Evolutionary conservation across 2,888 invertebrate genomes (phyloP).

Genomic region (Cataglyphis cursor): DNA sequence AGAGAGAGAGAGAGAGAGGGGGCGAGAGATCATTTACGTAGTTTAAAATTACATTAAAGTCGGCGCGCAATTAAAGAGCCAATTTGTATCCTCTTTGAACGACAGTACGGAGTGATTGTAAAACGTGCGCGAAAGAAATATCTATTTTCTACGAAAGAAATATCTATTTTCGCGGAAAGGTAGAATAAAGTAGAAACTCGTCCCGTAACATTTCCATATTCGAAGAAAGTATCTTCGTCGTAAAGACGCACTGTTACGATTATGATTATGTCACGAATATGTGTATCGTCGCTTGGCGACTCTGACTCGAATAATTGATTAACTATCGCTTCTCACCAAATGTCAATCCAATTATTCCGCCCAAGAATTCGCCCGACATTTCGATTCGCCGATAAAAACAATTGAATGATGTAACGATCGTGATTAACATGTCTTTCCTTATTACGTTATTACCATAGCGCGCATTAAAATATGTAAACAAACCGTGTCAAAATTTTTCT

Average conservation of each 20-base stretch:
- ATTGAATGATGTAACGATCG: not conserved
- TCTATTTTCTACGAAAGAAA: constrained; percentile 7
- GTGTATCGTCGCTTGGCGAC: not conserved
- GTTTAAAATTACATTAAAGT: constrained; percentile 43
- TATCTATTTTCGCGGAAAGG: no score
- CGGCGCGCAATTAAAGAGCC: constrained; percentile 16
- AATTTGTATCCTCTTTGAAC: constrained; percentile 23
- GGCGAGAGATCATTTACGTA: not conserved
- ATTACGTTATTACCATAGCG: not conserved
- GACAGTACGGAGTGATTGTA: not conserved
- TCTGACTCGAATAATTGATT: constrained; percentile 7
- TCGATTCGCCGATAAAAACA: not conserved
- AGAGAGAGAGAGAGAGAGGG: not conserved
- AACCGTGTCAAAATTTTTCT: not conserved
- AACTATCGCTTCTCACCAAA: not conserved
- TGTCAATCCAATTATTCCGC: constrained; percentile 4
- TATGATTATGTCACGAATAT: constrained; percentile 19
- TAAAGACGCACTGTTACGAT: constrained; percentile 14
- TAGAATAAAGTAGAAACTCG: not conserved
- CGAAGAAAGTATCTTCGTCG: not conserved
- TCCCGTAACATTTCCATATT: not conserved
- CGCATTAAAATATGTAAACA: not conserved
- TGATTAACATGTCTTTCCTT: not conserved
- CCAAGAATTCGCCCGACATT: constrained; percentile 1
- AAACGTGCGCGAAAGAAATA: not conserved